A percentile compares a stretch with the other conserved stretches of the same genome.
These are phyloP conservation scores for Maconellicoccus hirsutus DNA, from an alignment of 1,140 invertebrate species.

Conservation along the genomic window DNA sequence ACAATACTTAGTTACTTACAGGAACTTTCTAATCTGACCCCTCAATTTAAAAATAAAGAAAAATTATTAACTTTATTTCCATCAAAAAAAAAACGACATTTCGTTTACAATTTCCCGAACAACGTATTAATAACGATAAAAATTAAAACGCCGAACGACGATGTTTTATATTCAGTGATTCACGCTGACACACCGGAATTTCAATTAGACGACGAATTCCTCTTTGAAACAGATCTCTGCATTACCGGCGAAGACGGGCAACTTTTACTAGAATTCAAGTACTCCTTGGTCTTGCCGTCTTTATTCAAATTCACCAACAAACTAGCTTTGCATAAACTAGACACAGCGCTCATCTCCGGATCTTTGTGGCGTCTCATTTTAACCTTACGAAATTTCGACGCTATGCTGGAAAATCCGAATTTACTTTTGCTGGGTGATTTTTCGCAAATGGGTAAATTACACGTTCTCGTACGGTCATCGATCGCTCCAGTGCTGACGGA, in stretches of 20 bases:
- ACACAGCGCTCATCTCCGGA: slow-evolving; percentile 42
- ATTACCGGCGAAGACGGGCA: slow-evolving; percentile 32
- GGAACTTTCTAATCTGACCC: too few species aligned
- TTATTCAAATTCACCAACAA: slow-evolving; percentile 43
- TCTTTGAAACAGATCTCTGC: slow-evolving; percentile 23
- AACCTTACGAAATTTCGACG: slow-evolving; percentile 47
- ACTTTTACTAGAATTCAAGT: slow-evolving; percentile 28
- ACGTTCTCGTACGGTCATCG: background rate
- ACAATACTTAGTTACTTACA: too few species aligned
- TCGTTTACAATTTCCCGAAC: too few species aligned
- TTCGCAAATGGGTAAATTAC: slow-evolving; percentile 6
- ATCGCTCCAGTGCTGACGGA: slow-evolving; percentile 49
- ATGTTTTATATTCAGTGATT: background rate
- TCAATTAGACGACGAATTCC: slow-evolving; percentile 18
- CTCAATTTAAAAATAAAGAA: too few species aligned
- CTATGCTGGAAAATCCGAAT: slow-evolving; percentile 46
- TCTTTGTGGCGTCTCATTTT: slow-evolving; percentile 39
- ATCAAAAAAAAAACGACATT: too few species aligned
- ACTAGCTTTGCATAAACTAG: slow-evolving; percentile 52
- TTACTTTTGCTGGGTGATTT: slow-evolving; percentile 31
- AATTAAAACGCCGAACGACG: background rate
- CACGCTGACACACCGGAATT: too few species aligned
- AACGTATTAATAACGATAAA: too few species aligned
- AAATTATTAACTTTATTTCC: too few species aligned
- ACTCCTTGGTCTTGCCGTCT: slow-evolving; percentile 25